Conservation (phyloP, 2,113 vertebrate genomes). For the Dendropsophus ebraccatus region DNA sequence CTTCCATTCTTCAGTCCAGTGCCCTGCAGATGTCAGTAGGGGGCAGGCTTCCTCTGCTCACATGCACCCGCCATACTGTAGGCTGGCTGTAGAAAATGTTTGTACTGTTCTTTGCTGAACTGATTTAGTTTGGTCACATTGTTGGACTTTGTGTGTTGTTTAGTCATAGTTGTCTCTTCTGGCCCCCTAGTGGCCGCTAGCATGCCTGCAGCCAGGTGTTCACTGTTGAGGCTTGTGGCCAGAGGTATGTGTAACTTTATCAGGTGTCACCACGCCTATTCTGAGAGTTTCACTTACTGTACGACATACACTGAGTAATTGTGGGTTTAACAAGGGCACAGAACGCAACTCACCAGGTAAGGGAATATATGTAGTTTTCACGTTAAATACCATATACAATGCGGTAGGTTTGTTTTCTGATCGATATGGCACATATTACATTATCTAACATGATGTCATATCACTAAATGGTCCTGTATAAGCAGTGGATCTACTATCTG, state of each 20-base stretch:
- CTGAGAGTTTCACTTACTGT: not conserved
- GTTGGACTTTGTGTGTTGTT: too few species aligned
- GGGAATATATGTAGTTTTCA: not conserved
- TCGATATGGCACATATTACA: too few species aligned
- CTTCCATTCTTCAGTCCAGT: too few species aligned
- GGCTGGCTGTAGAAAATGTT: too few species aligned
- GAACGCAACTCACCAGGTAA: not conserved
- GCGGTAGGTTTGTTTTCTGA: not conserved
- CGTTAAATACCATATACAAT: not conserved
- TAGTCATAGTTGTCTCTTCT: not conserved
- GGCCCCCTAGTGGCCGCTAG: not conserved
- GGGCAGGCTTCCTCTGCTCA: too few species aligned
- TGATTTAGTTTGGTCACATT: too few species aligned
- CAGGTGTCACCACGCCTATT: slow-evolving; percentile 16
- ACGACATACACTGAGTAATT: not conserved
- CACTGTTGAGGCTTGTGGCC: not conserved
- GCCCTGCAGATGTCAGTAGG: too few species aligned
- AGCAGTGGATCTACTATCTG: not conserved
- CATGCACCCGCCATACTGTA: too few species aligned
- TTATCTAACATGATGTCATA: too few species aligned
- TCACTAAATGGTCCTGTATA: not conserved
- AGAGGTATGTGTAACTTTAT: not conserved
- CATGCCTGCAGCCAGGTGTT: not conserved
- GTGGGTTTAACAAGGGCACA: not conserved
- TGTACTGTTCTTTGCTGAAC: too few species aligned